These are phyloP conservation scores for Cyprinodon diabolis DNA, from an alignment of 2,797 vertebrate genomes.

Conservation along the genomic window DNA sequence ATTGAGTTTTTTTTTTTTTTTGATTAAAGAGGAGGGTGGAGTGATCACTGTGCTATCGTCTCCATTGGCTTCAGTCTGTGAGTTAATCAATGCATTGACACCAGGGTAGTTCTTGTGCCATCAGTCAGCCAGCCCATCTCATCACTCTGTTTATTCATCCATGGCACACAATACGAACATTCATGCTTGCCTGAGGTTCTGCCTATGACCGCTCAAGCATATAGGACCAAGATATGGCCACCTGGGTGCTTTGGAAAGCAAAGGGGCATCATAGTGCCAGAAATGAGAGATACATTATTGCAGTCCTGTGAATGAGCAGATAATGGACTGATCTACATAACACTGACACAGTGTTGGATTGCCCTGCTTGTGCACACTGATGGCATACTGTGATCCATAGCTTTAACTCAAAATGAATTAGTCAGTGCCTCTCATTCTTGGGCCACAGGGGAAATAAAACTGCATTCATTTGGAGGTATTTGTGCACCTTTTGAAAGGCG, in stretches of 20 bases:
- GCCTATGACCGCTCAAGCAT: conserved; percentile 60
- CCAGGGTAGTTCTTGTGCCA: conserved; percentile 44
- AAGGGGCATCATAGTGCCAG: conserved; percentile 29
- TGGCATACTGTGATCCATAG: conserved; percentile 56
- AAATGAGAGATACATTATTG: conserved; percentile 48
- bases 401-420: conserved; percentile 52
- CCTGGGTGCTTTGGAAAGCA: conserved; percentile 26
- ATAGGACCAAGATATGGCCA: conserved; percentile 38
- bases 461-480: conserved; percentile 16
- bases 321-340: conserved; percentile 79
- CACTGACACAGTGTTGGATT: conserved; percentile 63
- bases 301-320: conserved; percentile 58
- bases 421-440: conserved; percentile 47
- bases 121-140: conserved; percentile 70
- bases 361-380: conserved; percentile 45
- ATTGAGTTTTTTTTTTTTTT: conserved; percentile 36
- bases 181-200: conserved; percentile 47
- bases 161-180: conserved; percentile 71
- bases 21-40: conserved; percentile 17
- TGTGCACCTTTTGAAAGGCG: conserved; percentile 10
- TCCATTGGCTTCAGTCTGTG: conserved; percentile 41
- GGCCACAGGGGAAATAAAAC: conserved; percentile 17
- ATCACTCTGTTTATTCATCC: conserved; percentile 72
- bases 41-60: conserved; percentile 46
- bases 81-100: conserved; percentile 69